Conservation (phyloP, 92 coral and sea anemone species). For the Phenganax stokvisi region DNA sequence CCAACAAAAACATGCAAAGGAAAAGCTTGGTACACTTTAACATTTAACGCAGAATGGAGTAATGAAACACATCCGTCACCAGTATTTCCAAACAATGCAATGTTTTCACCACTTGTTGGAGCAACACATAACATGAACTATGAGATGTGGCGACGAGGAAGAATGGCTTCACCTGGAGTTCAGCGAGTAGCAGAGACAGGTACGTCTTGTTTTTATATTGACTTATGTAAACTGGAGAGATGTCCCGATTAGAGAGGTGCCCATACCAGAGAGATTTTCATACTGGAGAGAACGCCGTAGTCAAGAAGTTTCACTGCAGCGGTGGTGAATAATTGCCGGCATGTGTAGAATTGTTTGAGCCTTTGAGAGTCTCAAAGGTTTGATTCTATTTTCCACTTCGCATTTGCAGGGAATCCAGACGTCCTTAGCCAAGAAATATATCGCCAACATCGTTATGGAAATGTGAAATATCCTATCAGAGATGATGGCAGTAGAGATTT, state of each 20-base stretch:
- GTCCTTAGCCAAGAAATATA: conserved; percentile 11
- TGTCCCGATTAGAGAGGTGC: too few relatives aligned
- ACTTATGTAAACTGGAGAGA: too few relatives aligned
- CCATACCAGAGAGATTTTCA: too few relatives aligned
- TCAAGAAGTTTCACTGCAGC: too few relatives aligned
- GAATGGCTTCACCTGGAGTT: conserved; percentile 51
- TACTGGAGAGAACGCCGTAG: too few relatives aligned
- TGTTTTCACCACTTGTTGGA: conserved; percentile 53
- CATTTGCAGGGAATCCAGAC: background rate
- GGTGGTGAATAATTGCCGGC: too few relatives aligned
- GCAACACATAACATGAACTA: conserved; percentile 54
- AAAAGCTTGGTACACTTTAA: conserved; percentile 43
- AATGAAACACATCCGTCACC: conserved; percentile 38
- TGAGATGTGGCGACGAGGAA: conserved; percentile 52
- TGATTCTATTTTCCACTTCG: background rate
- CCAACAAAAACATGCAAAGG: conserved; percentile 44
- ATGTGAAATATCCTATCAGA: background rate
- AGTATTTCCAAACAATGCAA: conserved; percentile 33
- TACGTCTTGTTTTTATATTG: background rate
- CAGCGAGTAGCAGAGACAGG: conserved; percentile 53
- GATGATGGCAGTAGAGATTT: background rate
- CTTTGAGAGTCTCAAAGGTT: too few relatives aligned
- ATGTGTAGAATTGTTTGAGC: too few relatives aligned
- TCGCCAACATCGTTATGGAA: conserved; percentile 18
- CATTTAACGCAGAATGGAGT: conserved; percentile 50